A percentile compares a stretch with the other conserved stretches of the same genome.
These are phyloP conservation scores for Drosophila baimaii DNA, from an alignment of 1,140 invertebrate genomes.

Conservation along the genomic window DNA sequence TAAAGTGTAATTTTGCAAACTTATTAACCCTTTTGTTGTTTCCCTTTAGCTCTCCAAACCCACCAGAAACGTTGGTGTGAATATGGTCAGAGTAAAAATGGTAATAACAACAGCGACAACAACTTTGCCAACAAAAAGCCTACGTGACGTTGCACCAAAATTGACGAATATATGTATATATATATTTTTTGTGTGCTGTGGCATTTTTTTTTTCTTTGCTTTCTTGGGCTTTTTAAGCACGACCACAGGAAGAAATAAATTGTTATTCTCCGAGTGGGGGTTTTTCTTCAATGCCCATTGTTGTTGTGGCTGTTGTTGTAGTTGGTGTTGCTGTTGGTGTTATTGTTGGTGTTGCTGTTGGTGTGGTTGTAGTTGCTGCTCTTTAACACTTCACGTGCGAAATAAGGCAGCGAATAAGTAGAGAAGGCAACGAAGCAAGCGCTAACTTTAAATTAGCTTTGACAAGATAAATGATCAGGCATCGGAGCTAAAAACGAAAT, in stretches of 20 bases:
- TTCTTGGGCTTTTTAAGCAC: constrained; percentile 21
- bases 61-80: constrained; percentile 8
- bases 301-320: constrained; percentile 51
- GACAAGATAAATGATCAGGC: constrained; percentile 74
- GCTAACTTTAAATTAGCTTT: constrained; percentile 75
- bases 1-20: neutral
- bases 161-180: constrained; percentile 37
- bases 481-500: constrained; percentile 55
- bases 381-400: constrained; percentile 77
- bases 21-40: constrained; percentile 8
- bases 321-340: constrained; percentile 2
- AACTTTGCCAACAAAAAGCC: constrained; percentile 32
- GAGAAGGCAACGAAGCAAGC: constrained; percentile 24
- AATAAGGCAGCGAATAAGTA: constrained; percentile 57
- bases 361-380: constrained; percentile 28
- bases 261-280: constrained; percentile 36
- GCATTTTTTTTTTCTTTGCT: constrained; percentile 21
- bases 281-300: constrained; percentile 40
- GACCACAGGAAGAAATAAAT: constrained; percentile 67
- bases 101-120: constrained; percentile 33
- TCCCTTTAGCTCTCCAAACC: neutral
- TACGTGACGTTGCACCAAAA: constrained; percentile 59
- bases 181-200: constrained; percentile 12
- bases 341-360: neutral
- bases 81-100: constrained; percentile 4